A percentile compares a stretch with the other conserved stretches of the same genome.
Conservation (phyloP, 1,140 invertebrate genomes). For the Brachionus angularis region DNA sequence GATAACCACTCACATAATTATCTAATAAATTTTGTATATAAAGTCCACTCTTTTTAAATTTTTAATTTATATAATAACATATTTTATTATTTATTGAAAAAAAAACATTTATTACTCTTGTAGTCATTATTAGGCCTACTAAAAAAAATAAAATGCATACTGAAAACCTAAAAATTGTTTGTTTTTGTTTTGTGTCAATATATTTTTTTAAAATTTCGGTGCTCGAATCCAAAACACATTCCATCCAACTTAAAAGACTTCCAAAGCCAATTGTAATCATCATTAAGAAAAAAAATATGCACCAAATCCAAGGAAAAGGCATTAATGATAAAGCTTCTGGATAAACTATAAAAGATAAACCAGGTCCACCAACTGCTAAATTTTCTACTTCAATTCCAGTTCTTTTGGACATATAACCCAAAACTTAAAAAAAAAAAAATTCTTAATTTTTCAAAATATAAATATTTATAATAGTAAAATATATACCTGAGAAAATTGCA, state of each 20-base stretch:
- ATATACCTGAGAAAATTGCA: constrained; percentile 63
- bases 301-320: constrained; percentile 86
- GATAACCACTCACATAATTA: constrained; percentile 21
- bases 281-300: constrained; percentile 95
- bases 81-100: background rate
- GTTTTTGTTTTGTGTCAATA: constrained; percentile 15
- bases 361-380: constrained; percentile 48
- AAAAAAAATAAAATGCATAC: constrained; percentile 39
- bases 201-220: constrained; percentile 32
- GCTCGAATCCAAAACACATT: constrained; percentile 23
- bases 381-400: constrained; percentile 50
- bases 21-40: constrained; percentile 36
- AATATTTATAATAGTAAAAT: no score
- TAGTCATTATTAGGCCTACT: constrained; percentile 16
- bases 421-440: constrained; percentile 46
- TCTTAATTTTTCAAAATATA: no score
- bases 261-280: constrained; percentile 78
- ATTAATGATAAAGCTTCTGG: constrained; percentile 88
- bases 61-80: background rate
- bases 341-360: constrained; percentile 65
- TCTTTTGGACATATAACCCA: constrained; percentile 50
- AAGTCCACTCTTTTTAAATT: constrained; percentile 36
- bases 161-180: constrained; percentile 13
- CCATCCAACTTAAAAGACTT: constrained; percentile 29
- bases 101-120: background rate